phyloP scores from a whole-genome alignment of 2,113 vertebrate genomes.

The Argyrosomus japonicus region DNA sequence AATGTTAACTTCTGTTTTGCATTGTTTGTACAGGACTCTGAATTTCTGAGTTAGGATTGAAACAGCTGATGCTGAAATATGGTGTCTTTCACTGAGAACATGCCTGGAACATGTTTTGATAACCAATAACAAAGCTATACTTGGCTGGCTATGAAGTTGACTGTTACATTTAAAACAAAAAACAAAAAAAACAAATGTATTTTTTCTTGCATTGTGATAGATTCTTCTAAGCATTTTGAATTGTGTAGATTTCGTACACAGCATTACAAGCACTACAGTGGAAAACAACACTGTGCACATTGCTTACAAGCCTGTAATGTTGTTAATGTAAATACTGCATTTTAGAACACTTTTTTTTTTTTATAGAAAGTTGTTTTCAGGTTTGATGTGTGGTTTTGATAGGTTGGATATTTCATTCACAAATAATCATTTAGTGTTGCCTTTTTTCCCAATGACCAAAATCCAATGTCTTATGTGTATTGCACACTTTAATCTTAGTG shows the following conservation, averaged over 20 bases:
- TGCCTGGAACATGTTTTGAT: slow-evolving; percentile 78
- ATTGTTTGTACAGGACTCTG: slow-evolving; percentile 75
- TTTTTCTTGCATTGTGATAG: slow-evolving; percentile 67
- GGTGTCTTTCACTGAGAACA: slow-evolving; percentile 74
- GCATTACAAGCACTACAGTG: slow-evolving; percentile 78
- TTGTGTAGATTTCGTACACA: slow-evolving; percentile 73
- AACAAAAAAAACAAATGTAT: slow-evolving; percentile 32
- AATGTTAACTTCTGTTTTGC: slow-evolving; percentile 69
- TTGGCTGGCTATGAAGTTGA: slow-evolving; percentile 82
- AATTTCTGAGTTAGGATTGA: slow-evolving; percentile 67
- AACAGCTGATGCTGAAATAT: slow-evolving; percentile 64
- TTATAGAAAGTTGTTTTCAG: slow-evolving; percentile 70
- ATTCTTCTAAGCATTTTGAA: slow-evolving; percentile 71
- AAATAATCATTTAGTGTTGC: slow-evolving; percentile 76
- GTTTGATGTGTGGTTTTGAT: slow-evolving; percentile 74
- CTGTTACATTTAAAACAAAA: slow-evolving; percentile 76
- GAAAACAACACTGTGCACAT: slow-evolving; percentile 69
- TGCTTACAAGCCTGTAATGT: slow-evolving; percentile 75
- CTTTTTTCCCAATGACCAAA: slow-evolving; percentile 80
- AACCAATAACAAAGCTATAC: slow-evolving; percentile 79
- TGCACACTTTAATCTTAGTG: slow-evolving; percentile 76
- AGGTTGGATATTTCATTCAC: slow-evolving; percentile 74
- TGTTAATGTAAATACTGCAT: slow-evolving; percentile 73
- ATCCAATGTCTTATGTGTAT: slow-evolving; percentile 82
- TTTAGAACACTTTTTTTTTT: slow-evolving; percentile 68